Evolutionary conservation across 2,113 vertebrate genomes (phyloP), one percentile per base, ranked within the genome.

Genomic region (Sciurus niger): DNA sequence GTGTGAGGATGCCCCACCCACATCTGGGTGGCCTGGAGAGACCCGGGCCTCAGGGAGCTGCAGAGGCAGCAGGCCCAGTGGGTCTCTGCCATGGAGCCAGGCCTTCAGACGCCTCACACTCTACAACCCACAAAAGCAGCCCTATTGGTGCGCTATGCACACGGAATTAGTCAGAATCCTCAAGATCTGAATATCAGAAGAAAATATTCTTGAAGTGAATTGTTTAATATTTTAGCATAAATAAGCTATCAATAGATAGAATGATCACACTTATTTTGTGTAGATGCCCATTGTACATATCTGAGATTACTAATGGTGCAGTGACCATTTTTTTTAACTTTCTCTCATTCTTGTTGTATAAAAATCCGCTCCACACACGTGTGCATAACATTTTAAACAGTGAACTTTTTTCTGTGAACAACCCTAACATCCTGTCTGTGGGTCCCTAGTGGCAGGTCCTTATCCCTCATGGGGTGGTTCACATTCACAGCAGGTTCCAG

Each of bases 141-240:
- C 55, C 6, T 67, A 37, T 74, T 76, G 55, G 55, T n/a, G 32
- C 78, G 4, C 76, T n/a, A 46, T 70, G 20, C 28, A 65, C 16
- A 85, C 79, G 72, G 17, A 6, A 9, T 32, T 89, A 70, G 20
- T 55, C 76, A 76, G 30, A 20, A n/a, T 78, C 20, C 13, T 89
- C 48, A 24, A 13, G 65, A 12, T 79, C 55, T 60, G 40, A 53
- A 2, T 8, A 17, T 13, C 22, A 6, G 76, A 85, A 70, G 58
- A 48, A 28, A 8, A 48, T 11, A 48, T 13, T 53, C 40, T 87
- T 79, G 30, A 60, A 25, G 28, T 18, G 30, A 65, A 14, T 34
- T 67, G 51, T 68, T 92, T 9, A 34, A 76, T 28, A 84, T 70
- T 65, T 85, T n/a, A 83, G 85, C 20, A 55, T 73, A 76, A 80